Evolutionary conservation across 2,797 vertebrate genomes (phyloP).

Genomic region (Amblyopsis hoosieri): DNA sequence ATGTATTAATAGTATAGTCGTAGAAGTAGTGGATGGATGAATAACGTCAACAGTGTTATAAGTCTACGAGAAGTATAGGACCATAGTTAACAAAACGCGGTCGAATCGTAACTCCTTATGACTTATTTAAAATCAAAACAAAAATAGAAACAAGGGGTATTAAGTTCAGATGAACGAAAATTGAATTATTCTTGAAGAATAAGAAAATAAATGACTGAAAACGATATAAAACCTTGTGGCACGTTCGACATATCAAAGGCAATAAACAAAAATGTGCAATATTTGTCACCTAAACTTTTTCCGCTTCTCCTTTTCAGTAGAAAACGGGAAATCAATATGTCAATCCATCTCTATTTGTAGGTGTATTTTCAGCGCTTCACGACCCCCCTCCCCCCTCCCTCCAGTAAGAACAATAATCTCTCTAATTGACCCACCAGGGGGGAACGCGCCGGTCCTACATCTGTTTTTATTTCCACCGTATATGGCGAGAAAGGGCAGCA

Average conservation of each 20-base stretch:
- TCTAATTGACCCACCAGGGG: conserved; percentile 99
- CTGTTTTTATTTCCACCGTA: conserved; percentile 86
- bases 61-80: neutral
- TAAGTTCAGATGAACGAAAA: no score
- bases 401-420: conserved; percentile 99
- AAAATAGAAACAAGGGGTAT: neutral
- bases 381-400: conserved; percentile 75
- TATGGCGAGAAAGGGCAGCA: conserved; percentile 78
- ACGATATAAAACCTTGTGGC: neutral
- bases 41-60: neutral
- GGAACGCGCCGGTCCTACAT: conserved; percentile 89
- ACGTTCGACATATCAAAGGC: conserved; percentile 17
- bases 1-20: neutral
- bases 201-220: neutral
- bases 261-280: conserved; percentile 22
- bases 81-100: neutral
- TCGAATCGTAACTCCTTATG: neutral
- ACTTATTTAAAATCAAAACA: neutral
- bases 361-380: conserved; percentile 81
- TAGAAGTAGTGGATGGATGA: neutral
- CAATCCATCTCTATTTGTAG: conserved; percentile 90
- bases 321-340: conserved; percentile 90
- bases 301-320: conserved; percentile 47
- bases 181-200: no score
- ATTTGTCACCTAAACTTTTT: conserved; percentile 71